phyloP scores from a whole-genome alignment of 2,888 invertebrate genomes.

The Tromatobia lineatoria region DNA sequence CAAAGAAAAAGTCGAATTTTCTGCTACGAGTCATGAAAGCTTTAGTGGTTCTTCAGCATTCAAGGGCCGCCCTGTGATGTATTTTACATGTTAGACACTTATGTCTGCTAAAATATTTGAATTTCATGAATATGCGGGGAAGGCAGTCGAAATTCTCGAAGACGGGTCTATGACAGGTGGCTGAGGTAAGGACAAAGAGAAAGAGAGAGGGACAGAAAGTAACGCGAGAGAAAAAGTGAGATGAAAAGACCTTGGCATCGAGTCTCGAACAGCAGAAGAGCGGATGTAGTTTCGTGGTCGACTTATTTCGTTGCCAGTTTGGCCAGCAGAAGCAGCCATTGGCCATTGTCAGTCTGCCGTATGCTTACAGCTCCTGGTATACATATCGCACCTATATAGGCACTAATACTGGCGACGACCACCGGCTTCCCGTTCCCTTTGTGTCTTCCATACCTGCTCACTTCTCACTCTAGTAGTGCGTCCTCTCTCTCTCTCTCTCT shows the following conservation, averaged over 20 bases:
- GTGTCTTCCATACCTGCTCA: no score
- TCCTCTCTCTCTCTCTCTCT: neutral
- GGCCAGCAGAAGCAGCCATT: conserved; percentile 4
- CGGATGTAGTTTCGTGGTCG: conserved; percentile 85
- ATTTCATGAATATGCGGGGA: conserved; percentile 17
- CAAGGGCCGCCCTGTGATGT: no score
- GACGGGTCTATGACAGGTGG: conserved; percentile 29
- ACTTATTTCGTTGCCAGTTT: conserved; percentile 79
- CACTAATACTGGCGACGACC: neutral
- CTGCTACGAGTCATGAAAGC: no score
- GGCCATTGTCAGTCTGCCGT: conserved; percentile 11
- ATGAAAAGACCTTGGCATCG: neutral
- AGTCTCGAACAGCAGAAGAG: conserved; percentile 68
- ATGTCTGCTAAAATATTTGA: neutral
- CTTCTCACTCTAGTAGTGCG: neutral
- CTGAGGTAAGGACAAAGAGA: conserved; percentile 5
- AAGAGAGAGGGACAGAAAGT: neutral
- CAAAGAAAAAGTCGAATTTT: no score
- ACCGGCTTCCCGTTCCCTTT: no score
- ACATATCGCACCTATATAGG: conserved; percentile 11
- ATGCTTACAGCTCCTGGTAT: neutral
- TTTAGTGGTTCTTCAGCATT: no score
- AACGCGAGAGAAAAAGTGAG: neutral
- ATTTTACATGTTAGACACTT: conserved; percentile 31
- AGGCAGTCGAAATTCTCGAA: neutral